phyloP scores from a whole-genome alignment of 2,888 invertebrate genomes.

The Stenurella melanura region DNA sequence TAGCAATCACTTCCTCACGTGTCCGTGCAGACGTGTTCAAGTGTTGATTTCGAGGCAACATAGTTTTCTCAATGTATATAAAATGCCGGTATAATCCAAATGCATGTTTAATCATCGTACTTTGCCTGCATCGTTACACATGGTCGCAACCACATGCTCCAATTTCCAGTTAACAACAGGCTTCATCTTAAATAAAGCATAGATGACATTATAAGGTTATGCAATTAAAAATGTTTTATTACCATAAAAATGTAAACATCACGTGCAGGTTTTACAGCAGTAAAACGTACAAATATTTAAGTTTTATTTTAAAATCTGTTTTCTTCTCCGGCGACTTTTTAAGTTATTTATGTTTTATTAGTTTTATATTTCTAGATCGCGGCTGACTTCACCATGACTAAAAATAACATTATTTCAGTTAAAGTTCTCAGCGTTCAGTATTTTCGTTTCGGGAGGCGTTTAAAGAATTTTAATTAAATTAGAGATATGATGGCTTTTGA shows the following conservation, averaged over 20 bases:
- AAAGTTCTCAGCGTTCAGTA: slow-evolving; percentile 9
- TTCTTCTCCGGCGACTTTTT: slow-evolving; percentile 12
- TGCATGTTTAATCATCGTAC: slow-evolving; percentile 32
- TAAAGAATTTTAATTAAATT: slow-evolving; percentile 29
- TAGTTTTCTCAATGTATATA: slow-evolving; percentile 5
- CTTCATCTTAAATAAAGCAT: slow-evolving; percentile 11
- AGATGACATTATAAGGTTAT: slow-evolving; percentile 7
- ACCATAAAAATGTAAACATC: slow-evolving; percentile 20
- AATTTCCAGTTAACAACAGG: slow-evolving; percentile 28
- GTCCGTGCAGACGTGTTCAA: background rate
- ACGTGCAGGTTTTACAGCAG: slow-evolving; percentile 3
- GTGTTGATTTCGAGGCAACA: slow-evolving; percentile 16
- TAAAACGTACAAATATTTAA: slow-evolving; percentile 1
- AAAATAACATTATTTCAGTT: slow-evolving; percentile 27
- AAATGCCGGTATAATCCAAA: slow-evolving; percentile 32
- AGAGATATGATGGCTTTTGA: slow-evolving; percentile 15
- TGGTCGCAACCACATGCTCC: slow-evolving; percentile 32
- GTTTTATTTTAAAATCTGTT: slow-evolving; percentile 13
- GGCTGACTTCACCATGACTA: slow-evolving; percentile 10
- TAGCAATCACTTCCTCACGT: no score
- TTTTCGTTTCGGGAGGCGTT: slow-evolving; percentile 23
- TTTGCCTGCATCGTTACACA: slow-evolving; percentile 27
- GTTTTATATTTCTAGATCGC: slow-evolving; percentile 29
- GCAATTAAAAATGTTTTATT: slow-evolving; percentile 13
- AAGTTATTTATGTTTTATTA: slow-evolving; percentile 33